Conservation (phyloP, 2,797 vertebrate species). For the Macroramphosus scolopax region DNA sequence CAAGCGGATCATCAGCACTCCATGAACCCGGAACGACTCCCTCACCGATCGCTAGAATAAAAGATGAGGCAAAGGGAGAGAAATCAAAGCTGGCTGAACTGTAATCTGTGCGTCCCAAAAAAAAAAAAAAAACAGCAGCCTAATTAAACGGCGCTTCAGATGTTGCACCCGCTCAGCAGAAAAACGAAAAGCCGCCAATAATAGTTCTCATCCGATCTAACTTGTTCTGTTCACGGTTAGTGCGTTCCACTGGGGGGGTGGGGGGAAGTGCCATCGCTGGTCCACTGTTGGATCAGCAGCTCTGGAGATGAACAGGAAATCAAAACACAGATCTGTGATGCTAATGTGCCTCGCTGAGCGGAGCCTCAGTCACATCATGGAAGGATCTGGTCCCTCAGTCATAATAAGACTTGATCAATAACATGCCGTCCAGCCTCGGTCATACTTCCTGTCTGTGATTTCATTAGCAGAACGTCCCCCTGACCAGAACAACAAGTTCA, state of each 20-base stretch:
- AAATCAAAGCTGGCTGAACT: conserved; percentile 22
- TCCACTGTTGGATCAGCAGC: conserved; percentile 17
- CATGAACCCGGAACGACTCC: conserved; percentile 31
- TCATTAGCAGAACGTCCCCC: too few relatives aligned
- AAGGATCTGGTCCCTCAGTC: too few relatives aligned
- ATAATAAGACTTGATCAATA: too few relatives aligned
- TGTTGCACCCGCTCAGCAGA: conserved; percentile 42
- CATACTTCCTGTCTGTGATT: too few relatives aligned
- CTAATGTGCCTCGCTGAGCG: not conserved
- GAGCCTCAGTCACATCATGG: too few relatives aligned
- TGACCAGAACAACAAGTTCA: too few relatives aligned
- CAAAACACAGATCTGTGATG: not conserved
- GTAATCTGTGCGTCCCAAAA: conserved; percentile 52
- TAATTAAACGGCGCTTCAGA: conserved; percentile 54
- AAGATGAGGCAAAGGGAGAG: conserved; percentile 25
- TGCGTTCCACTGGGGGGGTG: not conserved
- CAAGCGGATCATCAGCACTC: conserved; percentile 32
- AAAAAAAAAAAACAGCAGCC: conserved; percentile 40
- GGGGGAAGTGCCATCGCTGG: not conserved
- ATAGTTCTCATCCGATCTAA: conserved; percentile 27
- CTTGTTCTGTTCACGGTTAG: not conserved
- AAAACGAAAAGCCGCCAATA: conserved; percentile 33
- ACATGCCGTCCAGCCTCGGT: too few relatives aligned
- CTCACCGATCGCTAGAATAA: conserved; percentile 43
- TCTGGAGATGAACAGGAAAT: not conserved